Conservation (phyloP, 2,113 vertebrate genomes). For the Cyprinodon tularosa region DNA sequence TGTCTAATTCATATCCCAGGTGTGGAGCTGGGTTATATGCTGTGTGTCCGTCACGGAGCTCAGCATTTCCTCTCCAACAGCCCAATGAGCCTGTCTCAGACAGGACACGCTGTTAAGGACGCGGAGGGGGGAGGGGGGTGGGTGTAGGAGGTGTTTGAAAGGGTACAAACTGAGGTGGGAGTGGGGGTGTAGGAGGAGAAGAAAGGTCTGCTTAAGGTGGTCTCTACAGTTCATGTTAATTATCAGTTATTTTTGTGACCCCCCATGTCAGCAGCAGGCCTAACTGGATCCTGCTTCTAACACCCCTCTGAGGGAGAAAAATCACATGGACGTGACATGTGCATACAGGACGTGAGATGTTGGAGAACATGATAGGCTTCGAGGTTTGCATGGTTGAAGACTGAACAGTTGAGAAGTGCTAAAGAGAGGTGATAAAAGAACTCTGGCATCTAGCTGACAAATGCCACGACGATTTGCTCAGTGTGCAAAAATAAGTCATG, state of each 20-base stretch:
- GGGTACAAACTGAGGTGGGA: neutral
- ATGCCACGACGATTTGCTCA: neutral
- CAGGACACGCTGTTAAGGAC: conserved; percentile 46
- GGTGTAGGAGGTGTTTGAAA: conserved; percentile 8
- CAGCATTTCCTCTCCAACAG: conserved; percentile 56
- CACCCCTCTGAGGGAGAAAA: conserved; percentile 39
- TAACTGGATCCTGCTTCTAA: conserved; percentile 52
- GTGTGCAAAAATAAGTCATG: neutral
- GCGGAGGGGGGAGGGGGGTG: neutral
- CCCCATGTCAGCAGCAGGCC: conserved; percentile 61
- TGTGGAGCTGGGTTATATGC: conserved; percentile 71
- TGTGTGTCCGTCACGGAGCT: conserved; percentile 74
- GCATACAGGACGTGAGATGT: conserved; percentile 2
- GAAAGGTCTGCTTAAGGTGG: conserved; percentile 20
- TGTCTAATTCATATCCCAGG: conserved; percentile 78
- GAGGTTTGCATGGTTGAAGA: neutral
- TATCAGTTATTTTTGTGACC: conserved; percentile 70
- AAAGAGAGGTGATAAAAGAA: neutral
- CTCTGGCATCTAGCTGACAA: neutral
- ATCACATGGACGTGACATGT: conserved; percentile 28
- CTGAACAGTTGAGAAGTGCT: neutral
- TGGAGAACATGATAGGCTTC: conserved; percentile 23
- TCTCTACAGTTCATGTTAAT: conserved; percentile 73
- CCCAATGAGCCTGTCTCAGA: conserved; percentile 57
- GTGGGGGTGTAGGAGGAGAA: neutral